Evolutionary conservation across 2,888 invertebrate species (phyloP).

Genomic region (Mythimna ferrago): DNA sequence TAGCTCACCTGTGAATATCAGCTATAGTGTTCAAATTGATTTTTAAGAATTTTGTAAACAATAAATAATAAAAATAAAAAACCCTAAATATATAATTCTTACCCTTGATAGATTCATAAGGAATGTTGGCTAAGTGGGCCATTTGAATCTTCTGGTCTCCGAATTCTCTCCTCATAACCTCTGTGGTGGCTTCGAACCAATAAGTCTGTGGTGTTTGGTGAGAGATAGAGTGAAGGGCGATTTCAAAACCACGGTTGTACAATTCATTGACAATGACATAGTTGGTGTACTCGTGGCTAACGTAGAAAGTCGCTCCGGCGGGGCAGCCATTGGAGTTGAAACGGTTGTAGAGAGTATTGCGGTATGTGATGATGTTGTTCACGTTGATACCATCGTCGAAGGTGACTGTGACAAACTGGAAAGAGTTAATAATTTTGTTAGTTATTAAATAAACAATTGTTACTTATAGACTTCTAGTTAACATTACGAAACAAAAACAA

Average conservation of each 20-base stretch:
- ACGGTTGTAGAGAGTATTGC: constrained; percentile 87
- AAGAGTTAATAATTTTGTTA: background rate
- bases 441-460: background rate
- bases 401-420: constrained; percentile 92
- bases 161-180: constrained; percentile 89
- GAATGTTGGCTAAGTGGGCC: constrained; percentile 89
- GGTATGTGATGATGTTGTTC: constrained; percentile 89
- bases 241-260: constrained; percentile 91
- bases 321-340: constrained; percentile 92
- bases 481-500: background rate
- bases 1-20: too few species aligned
- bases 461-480: background rate
- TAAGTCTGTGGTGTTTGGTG: constrained; percentile 90
- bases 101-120: constrained; percentile 80
- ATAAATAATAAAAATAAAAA: too few species aligned
- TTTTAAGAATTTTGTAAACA: too few species aligned
- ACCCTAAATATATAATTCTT: constrained; percentile 12
- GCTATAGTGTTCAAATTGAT: too few species aligned
- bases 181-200: constrained; percentile 89
- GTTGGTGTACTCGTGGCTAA: constrained; percentile 94
- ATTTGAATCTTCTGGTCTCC: constrained; percentile 90
- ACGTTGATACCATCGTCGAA: constrained; percentile 92
- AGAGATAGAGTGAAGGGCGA: constrained; percentile 93
- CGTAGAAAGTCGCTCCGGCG: constrained; percentile 92
- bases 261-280: constrained; percentile 92